Conservation (phyloP, 2,797 vertebrate species). For the Liparis tanakae region DNA sequence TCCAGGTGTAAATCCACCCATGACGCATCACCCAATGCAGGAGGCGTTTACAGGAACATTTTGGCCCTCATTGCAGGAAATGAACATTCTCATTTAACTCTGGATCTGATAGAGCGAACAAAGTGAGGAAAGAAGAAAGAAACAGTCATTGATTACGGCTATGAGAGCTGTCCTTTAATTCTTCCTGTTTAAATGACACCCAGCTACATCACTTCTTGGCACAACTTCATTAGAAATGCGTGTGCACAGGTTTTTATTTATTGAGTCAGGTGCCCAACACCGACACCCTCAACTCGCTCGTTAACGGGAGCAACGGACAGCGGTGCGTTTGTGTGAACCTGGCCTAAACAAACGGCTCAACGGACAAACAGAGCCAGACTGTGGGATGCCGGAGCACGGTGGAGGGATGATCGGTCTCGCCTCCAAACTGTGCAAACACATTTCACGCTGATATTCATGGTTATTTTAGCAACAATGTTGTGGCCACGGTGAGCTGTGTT, state of each 20-base stretch:
- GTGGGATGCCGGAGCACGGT: slow-evolving; percentile 22
- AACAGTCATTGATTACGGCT: no score
- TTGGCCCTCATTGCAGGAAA: neutral
- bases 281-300: neutral
- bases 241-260: slow-evolving; percentile 13
- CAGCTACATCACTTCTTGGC: neutral
- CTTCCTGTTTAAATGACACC: neutral
- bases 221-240: neutral
- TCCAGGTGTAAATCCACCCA: slow-evolving; percentile 24
- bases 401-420: slow-evolving; percentile 8
- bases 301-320: slow-evolving; percentile 17
- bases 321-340: slow-evolving; percentile 31
- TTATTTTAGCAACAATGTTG: neutral
- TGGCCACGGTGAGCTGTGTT: neutral
- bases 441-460: neutral
- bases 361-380: slow-evolving; percentile 27
- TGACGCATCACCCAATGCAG: neutral
- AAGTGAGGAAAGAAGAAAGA: neutral
- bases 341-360: slow-evolving; percentile 52
- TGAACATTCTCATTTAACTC: slow-evolving; percentile 1
- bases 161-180: neutral
- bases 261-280: slow-evolving; percentile 13
- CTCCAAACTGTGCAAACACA: neutral
- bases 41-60: neutral
- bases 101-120: neutral